phyloP scores from a whole-genome alignment of 1,140 invertebrate genomes.

The Scaptomyza pallida region DNA sequence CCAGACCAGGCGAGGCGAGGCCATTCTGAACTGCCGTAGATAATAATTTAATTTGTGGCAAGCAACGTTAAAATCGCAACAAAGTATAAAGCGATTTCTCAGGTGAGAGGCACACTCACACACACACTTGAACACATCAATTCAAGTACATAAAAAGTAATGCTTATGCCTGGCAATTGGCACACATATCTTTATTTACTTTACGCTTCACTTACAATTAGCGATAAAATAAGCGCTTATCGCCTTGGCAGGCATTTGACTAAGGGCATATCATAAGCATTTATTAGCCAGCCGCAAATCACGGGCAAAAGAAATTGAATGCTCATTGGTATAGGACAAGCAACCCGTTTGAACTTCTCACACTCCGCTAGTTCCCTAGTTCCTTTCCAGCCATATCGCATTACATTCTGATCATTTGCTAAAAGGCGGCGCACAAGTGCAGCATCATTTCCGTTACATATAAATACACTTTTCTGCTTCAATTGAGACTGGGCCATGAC shows the following conservation, averaged over 20 bases:
- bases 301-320: constrained; percentile 25
- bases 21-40: constrained; percentile 64
- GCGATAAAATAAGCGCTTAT: constrained; percentile 68
- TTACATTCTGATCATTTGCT: constrained; percentile 43
- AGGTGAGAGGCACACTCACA: constrained; percentile 22
- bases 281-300: constrained; percentile 45
- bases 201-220: constrained; percentile 76
- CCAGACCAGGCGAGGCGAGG: background rate
- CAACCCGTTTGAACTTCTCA: constrained; percentile 32
- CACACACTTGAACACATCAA: constrained; percentile 39
- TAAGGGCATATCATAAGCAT: constrained; percentile 60
- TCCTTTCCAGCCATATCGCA: constrained; percentile 37
- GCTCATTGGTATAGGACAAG: constrained; percentile 33
- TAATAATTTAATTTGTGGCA: constrained; percentile 75
- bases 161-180: constrained; percentile 57
- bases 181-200: constrained; percentile 54
- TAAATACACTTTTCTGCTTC: constrained; percentile 82
- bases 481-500: constrained; percentile 73
- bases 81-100: constrained; percentile 36
- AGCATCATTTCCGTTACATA: constrained; percentile 82
- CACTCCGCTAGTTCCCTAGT: background rate
- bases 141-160: constrained; percentile 70
- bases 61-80: constrained; percentile 57
- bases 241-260: constrained; percentile 17
- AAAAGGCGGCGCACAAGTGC: constrained; percentile 68